Conservation (phyloP, 2,888 invertebrate species). For the Yponomeuta sedellus region DNA sequence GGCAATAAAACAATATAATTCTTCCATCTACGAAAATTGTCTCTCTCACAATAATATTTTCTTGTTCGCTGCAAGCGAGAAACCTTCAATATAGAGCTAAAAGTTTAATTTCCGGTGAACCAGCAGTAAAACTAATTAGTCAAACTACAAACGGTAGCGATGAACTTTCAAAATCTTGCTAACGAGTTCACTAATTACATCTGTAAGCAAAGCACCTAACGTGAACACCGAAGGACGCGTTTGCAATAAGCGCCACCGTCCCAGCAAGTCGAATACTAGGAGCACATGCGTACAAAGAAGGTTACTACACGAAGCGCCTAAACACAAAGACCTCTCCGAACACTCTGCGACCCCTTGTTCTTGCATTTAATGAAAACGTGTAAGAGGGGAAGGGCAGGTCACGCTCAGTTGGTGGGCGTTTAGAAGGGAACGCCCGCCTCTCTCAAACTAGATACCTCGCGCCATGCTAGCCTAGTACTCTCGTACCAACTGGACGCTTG, state of each 20-base stretch:
- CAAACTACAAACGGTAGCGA: neutral
- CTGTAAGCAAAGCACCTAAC: neutral
- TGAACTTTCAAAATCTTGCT: neutral
- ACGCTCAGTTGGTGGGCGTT: constrained; percentile 55
- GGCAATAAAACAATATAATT: too few species aligned
- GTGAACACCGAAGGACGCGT: neutral
- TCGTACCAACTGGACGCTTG: constrained; percentile 43
- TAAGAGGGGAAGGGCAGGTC: constrained; percentile 47
- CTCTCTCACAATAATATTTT: too few species aligned
- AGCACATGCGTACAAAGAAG: constrained; percentile 45
- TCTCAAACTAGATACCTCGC: neutral
- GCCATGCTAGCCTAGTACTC: constrained; percentile 64
- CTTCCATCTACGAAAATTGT: too few species aligned
- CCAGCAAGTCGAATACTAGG: constrained; percentile 52
- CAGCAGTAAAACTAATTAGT: neutral
- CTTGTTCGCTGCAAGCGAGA: neutral
- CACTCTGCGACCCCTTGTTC: constrained; percentile 23
- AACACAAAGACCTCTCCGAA: constrained; percentile 39
- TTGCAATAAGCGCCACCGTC: constrained; percentile 24
- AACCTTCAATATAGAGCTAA: neutral
- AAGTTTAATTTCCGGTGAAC: neutral
- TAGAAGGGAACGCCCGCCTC: constrained; percentile 67
- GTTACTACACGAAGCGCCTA: constrained; percentile 36
- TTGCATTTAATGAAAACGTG: neutral
- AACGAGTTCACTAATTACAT: neutral